Percentiles rank a stretch among this genome's conserved stretches.
Conservation (phyloP, 1,140 invertebrate genomes). For the Trachymyrmex cornetzi region DNA sequence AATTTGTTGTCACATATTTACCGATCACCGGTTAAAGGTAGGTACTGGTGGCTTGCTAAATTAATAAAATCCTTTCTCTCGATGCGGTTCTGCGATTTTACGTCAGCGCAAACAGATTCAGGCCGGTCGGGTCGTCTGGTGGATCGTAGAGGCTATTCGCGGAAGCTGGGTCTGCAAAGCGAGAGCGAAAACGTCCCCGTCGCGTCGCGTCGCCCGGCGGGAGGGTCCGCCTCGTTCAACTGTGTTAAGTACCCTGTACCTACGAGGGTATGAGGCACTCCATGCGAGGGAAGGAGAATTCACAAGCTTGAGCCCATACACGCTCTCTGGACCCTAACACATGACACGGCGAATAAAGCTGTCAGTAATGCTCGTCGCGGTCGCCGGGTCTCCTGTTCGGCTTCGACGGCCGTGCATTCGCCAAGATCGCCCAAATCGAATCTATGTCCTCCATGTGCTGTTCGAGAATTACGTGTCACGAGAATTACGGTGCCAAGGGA, state of each 20-base stretch:
- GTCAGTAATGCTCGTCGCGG: conserved; percentile 72
- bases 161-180: conserved; percentile 36
- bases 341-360: conserved; percentile 48
- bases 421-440: neutral
- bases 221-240: conserved; percentile 72
- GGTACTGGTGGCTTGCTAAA: too few relatives aligned
- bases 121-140: conserved; percentile 9
- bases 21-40: too few relatives aligned
- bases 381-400: conserved; percentile 35
- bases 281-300: conserved; percentile 40
- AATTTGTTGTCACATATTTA: too few relatives aligned
- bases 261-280: conserved; percentile 17
- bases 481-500: neutral
- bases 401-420: neutral
- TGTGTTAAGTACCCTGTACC: conserved; percentile 60
- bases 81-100: conserved; percentile 9
- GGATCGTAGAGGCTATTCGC: conserved; percentile 29
- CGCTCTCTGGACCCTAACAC: conserved; percentile 20
- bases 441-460: too few relatives aligned
- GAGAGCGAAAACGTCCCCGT: conserved; percentile 22
- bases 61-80: too few relatives aligned
- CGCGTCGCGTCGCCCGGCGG: conserved; percentile 21
- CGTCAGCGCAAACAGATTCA: neutral
- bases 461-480: neutral
- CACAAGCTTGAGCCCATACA: conserved; percentile 21